Percentiles rank a stretch among this genome's conserved stretches.
Evolutionary conservation across 2,113 vertebrate genomes (phyloP).

Genomic region (Sylvilagus bachmani): DNA sequence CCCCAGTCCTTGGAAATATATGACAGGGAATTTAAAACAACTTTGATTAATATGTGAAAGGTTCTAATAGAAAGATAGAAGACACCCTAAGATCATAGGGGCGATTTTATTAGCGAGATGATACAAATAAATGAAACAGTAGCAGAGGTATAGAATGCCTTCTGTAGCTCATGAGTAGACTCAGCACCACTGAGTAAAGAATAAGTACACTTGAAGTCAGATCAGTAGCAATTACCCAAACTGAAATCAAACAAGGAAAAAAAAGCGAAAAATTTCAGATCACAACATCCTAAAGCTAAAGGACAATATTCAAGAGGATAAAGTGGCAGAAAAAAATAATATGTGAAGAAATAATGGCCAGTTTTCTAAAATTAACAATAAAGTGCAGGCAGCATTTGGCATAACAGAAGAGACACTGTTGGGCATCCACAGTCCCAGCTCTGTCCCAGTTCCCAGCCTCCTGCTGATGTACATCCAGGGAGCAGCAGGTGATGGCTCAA

Average conservation of each 20-base stretch:
- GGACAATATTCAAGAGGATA: not conserved
- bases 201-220: constrained; percentile 29
- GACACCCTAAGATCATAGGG: constrained; percentile 18
- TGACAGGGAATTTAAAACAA: constrained; percentile 28
- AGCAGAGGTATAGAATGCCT: not conserved
- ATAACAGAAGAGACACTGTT: too few species aligned
- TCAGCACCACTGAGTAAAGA: not conserved
- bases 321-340: not conserved
- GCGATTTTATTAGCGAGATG: not conserved
- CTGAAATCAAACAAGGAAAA: not conserved
- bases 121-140: not conserved
- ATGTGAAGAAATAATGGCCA: constrained; percentile 48
- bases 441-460: too few species aligned
- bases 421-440: too few species aligned
- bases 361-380: constrained; percentile 37
- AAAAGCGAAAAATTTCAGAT: not conserved
- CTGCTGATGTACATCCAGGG: too few species aligned
- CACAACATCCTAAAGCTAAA: not conserved
- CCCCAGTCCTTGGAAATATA: not conserved
- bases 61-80: not conserved
- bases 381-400: too few species aligned
- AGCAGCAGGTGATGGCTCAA: too few species aligned
- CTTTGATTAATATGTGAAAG: constrained; percentile 39
- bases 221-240: constrained; percentile 36
- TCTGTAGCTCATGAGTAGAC: not conserved